Evolutionary conservation across 2,113 vertebrate species (phyloP).

Genomic region (Eupsittula cactorum): DNA sequence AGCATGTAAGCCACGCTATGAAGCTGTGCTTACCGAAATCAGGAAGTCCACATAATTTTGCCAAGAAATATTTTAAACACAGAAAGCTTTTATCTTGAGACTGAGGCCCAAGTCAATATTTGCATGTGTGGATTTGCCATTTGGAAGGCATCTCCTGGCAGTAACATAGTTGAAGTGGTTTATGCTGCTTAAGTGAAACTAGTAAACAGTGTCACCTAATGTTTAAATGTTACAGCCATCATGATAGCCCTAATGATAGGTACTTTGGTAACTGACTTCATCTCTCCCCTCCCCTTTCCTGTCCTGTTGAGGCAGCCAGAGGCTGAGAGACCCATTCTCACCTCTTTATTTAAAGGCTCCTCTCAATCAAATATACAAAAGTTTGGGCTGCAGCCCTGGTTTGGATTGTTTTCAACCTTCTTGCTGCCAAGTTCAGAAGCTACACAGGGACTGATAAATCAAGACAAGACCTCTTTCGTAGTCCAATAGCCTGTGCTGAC

Average conservation of each 20-base stretch:
- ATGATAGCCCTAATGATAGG: background rate
- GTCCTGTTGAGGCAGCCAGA: background rate
- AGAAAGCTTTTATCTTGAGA: background rate
- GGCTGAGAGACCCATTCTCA: background rate
- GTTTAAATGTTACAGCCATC: background rate
- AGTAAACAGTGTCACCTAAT: background rate
- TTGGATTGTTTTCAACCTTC: background rate
- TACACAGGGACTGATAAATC: background rate
- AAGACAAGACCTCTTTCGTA: accelerated
- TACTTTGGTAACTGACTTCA: background rate
- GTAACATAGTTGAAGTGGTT: background rate
- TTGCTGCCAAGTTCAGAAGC: background rate
- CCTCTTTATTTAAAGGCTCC: background rate
- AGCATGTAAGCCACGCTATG: accelerated
- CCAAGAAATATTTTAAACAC: background rate
- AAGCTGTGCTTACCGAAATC: background rate
- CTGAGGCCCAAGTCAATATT: background rate
- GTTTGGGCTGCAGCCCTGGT: background rate
- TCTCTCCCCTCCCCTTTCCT: background rate
- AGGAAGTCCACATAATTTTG: background rate
- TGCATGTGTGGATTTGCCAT: background rate
- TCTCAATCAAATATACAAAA: background rate
- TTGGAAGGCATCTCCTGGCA: background rate
- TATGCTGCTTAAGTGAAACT: background rate
- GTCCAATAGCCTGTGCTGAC: background rate